Percentiles rank a stretch among this genome's conserved stretches.
phyloP scores from a whole-genome alignment of 1,140 invertebrate genomes.

The Drosophila nigrodunni region DNA sequence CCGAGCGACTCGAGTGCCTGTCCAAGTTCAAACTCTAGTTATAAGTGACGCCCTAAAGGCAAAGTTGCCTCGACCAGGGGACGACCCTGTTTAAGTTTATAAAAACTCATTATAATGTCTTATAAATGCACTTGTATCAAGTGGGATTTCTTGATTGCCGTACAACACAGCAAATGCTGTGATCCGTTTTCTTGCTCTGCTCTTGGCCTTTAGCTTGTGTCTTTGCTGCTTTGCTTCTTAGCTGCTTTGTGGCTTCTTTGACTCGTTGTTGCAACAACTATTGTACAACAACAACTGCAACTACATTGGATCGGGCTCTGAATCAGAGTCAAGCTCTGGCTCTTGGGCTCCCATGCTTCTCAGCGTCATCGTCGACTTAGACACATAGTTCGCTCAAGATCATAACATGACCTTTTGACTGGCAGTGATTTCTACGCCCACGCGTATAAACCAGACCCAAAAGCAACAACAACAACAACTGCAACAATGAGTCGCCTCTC shows the following conservation, averaged over 20 bases:
- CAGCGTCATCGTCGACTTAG: slow-evolving; percentile 64
- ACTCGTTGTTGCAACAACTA: background rate
- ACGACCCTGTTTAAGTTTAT: slow-evolving; percentile 83
- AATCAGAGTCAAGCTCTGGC: slow-evolving; percentile 31
- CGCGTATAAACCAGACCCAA: slow-evolving; percentile 79
- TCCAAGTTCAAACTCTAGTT: slow-evolving; percentile 73
- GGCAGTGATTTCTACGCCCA: slow-evolving; percentile 83
- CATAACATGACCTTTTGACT: slow-evolving; percentile 83
- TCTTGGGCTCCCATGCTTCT: slow-evolving; percentile 66
- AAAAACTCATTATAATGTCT: slow-evolving; percentile 84
- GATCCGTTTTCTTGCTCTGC: slow-evolving; percentile 18
- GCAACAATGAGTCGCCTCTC: slow-evolving; percentile 45
- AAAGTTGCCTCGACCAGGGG: background rate
- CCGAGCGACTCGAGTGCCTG: slow-evolving; percentile 38
- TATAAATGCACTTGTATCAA: slow-evolving; percentile 83
- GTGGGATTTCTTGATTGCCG: slow-evolving; percentile 80
- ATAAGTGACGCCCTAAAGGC: slow-evolving; percentile 75
- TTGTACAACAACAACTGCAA: slow-evolving; percentile 7
- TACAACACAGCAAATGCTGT: slow-evolving; percentile 8
- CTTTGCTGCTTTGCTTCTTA: slow-evolving; percentile 5
- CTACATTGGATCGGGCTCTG: slow-evolving; percentile 8
- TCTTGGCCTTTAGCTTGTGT: slow-evolving; percentile 32
- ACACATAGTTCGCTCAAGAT: slow-evolving; percentile 82
- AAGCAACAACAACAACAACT: slow-evolving; percentile 51
- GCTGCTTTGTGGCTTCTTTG: background rate